Conservation (phyloP, 2,888 invertebrate genomes). For the Tinea semifulvella region DNA sequence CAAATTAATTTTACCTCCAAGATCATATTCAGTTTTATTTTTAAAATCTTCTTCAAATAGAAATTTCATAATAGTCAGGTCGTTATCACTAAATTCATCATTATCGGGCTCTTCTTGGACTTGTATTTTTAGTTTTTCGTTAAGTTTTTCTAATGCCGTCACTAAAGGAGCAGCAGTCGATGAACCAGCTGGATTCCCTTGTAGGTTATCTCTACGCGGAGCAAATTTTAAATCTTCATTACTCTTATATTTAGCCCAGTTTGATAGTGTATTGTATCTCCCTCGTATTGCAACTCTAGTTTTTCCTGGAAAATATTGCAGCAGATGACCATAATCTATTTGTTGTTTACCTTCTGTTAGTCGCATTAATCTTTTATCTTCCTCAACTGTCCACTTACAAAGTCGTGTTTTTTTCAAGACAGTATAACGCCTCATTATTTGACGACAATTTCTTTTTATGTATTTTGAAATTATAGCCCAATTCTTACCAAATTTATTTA, state of each 20-base stretch:
- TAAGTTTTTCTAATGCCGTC: background rate
- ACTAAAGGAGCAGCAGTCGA: too few species aligned
- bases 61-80: background rate
- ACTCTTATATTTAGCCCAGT: too few species aligned
- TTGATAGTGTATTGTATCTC: background rate
- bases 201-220: too few species aligned
- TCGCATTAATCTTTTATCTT: background rate
- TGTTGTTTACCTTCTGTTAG: background rate
- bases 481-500: conserved; percentile 7
- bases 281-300: background rate
- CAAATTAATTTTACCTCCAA: background rate
- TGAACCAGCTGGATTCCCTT: too few species aligned
- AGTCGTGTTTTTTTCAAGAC: background rate
- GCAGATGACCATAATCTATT: background rate
- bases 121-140: background rate
- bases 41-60: conserved; percentile 1
- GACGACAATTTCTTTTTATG: background rate
- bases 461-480: background rate
- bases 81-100: background rate
- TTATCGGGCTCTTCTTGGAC: background rate
- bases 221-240: too few species aligned
- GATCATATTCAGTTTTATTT: background rate
- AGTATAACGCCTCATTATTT: background rate
- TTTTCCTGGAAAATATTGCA: background rate
- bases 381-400: background rate